Base-by-base conservation (phyloP, 2,113 vertebrate genomes). In the Osmerus eperlanus region DNA sequence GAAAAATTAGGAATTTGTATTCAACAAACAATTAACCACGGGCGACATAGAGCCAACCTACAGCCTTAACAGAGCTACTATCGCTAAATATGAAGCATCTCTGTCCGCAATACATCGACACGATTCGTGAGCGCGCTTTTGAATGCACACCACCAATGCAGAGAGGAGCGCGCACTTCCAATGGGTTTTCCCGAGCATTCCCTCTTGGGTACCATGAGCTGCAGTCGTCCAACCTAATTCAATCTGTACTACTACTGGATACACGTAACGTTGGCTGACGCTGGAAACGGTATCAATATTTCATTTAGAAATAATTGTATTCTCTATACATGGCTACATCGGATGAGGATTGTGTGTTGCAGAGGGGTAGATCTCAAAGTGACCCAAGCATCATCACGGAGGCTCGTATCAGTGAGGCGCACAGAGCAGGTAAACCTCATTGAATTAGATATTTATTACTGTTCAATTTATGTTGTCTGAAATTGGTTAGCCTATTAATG, bases 361-460 rank as follows among this genome's bases (percentile, higher is more conserved):
- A 93, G 85, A 88, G 96, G 87, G 95, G 93, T 80, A 91, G 96
- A 88, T 98, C 95, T 68, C 94, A 94, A 87, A 98, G 96, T 89
- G 95, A 98, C 93, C 96, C 96, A 82, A 97, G 91, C 93, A 92
- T 95, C 85, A 89, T 91, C 16, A 16, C 16, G 0, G 95, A 96
- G 64, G 79, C 93, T 77, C 86, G 90, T 72, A 51, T 89, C 61
- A 92, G 83, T 56, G 90, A 92, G 78, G 88, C 89, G 58, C 90
- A 92, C 85, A 84, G 72, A 84, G 79, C 93, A 95, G 95, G 95
- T 96, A 92, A 72, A 70, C 19, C 28, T 28, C 41, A 47, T 47
- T 47, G 41, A 47, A 47, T 47, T 11, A 47, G 9, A 9, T 47
- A 5, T 8, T 11, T 47, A 47, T 47, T 7, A 47, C 7, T 47